Conservation (phyloP, 2,113 vertebrate species). For the Misgurnus mizolepis region DNA sequence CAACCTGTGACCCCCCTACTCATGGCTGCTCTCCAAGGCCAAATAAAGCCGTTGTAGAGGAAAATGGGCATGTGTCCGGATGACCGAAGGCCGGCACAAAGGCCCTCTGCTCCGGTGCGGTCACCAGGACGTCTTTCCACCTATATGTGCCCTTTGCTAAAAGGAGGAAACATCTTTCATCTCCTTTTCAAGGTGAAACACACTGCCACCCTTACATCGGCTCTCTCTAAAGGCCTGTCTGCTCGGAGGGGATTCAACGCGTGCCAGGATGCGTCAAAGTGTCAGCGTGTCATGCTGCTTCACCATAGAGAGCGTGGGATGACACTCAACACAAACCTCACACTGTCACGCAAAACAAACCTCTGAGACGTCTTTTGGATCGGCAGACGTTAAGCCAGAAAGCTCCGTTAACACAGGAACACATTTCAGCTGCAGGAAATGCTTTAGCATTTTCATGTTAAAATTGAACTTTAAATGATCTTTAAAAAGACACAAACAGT, state of each 20-base stretch:
- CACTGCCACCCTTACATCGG: constrained; percentile 44
- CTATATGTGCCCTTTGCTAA: constrained; percentile 67
- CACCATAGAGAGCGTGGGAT: constrained; percentile 21
- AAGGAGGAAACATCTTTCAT: constrained; percentile 69
- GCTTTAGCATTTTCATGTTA: neutral
- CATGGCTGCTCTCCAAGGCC: constrained; percentile 66
- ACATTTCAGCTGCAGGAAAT: neutral
- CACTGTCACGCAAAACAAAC: neutral
- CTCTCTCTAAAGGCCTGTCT: constrained; percentile 7
- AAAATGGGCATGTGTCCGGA: constrained; percentile 70
- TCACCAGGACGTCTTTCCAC: constrained; percentile 48
- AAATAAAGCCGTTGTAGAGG: constrained; percentile 69
- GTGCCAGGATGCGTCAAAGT: constrained; percentile 49
- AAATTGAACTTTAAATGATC: too few species aligned
- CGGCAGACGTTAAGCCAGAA: neutral
- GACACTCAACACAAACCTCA: constrained; percentile 30
- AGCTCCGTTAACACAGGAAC: neutral
- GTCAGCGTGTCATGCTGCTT: constrained; percentile 55
- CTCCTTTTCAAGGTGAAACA: constrained; percentile 63
- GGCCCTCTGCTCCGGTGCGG: constrained; percentile 56
- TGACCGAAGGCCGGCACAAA: constrained; percentile 67
- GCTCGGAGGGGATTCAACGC: constrained; percentile 34
- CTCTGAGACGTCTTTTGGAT: neutral
- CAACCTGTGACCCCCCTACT: constrained; percentile 61
- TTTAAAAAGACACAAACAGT: neutral